Evolutionary conservation across 37 sponge, comb jelly and placozoan genomes (phyloP), one percentile per base, ranked within the genome.

Genomic region (Geodia barretti): DNA sequence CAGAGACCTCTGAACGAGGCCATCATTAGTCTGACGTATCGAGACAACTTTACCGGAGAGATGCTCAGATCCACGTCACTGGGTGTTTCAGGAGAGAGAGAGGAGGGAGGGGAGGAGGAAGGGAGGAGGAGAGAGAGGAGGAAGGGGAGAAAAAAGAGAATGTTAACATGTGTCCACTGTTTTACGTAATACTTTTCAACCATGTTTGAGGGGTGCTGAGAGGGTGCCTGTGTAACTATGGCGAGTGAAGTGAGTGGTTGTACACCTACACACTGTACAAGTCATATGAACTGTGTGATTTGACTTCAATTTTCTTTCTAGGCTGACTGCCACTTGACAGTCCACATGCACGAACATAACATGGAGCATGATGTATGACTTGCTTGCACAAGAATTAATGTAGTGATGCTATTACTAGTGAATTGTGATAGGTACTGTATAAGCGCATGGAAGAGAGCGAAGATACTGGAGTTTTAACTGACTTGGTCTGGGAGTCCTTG

Each of bases 1-100:
- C 82, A 77, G 66, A 89, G 77, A 38, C 68, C 76, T 70, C 76
- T 74, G 37, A 83, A 67, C 24, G 90, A 79, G 43, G 67, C 65
- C 1, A 89, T 71, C 64, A 89, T 35, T 41, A 78, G 79, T 36
- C 59, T 66, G 19, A 89, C 72, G 29, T 68, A 84, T 34, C 39
- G 72, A n/a, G 90, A 70, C 1, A 68, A 64, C 21, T 36, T 59
- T 19, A 39, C 64, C 3, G 39, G 20, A 3, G 70, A 61, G 4
- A 72, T 39, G 28, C 67, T 64, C 21, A 68, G 23, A 0, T 67
- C 71, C 23, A 74, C 83, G 35, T 81, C 86, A 64, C 86, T 86
- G 60, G n/a, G n/a, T n/a, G n/a, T n/a, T n/a, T n/a, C n/a, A n/a
- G n/a, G n/a, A n/a, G n/a, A n/a, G n/a, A n/a, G n/a, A n/a, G n/a